Conservation (phyloP, 2,888 invertebrate genomes). For the Drosophila helvetica region DNA sequence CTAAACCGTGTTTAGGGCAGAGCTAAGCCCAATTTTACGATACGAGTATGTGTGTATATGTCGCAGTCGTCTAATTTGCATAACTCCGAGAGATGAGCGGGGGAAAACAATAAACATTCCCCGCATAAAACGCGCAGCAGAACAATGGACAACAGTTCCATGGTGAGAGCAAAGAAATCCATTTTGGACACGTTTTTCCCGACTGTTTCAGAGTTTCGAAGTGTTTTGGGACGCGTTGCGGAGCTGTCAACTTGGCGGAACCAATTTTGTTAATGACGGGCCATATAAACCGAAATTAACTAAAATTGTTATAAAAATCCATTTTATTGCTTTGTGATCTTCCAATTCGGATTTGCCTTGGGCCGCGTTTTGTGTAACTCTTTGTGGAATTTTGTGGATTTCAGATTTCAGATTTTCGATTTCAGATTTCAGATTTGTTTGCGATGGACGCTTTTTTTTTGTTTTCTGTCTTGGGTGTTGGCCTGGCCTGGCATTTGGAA, state of each 20-base stretch:
- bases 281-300: slow-evolving; percentile 71
- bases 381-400: slow-evolving; percentile 35
- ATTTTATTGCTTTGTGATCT: slow-evolving; percentile 56
- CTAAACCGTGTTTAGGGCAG: slow-evolving; percentile 13
- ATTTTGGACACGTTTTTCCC: slow-evolving; percentile 46
- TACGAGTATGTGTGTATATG: slow-evolving; percentile 6
- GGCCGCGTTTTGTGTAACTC: slow-evolving; percentile 41
- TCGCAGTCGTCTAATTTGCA: slow-evolving; percentile 39
- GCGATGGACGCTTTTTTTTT: not conserved
- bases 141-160: slow-evolving; percentile 49
- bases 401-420: slow-evolving; percentile 24
- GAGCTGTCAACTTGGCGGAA: slow-evolving; percentile 74
- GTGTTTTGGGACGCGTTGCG: slow-evolving; percentile 57
- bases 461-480: slow-evolving; percentile 1
- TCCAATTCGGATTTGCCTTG: slow-evolving; percentile 24
- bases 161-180: slow-evolving; percentile 35
- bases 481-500: slow-evolving; percentile 29
- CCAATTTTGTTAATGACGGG: slow-evolving; percentile 74
- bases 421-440: slow-evolving; percentile 18
- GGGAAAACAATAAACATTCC: slow-evolving; percentile 47
- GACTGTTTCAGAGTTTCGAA: slow-evolving; percentile 8
- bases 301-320: slow-evolving; percentile 70
- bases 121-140: slow-evolving; percentile 47
- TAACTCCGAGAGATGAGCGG: slow-evolving; percentile 21
- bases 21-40: slow-evolving; percentile 31